A percentile compares a stretch with the other conserved stretches of the same genome.
Conservation (phyloP, 2,797 vertebrate species). For the Tragopan temminckii region DNA sequence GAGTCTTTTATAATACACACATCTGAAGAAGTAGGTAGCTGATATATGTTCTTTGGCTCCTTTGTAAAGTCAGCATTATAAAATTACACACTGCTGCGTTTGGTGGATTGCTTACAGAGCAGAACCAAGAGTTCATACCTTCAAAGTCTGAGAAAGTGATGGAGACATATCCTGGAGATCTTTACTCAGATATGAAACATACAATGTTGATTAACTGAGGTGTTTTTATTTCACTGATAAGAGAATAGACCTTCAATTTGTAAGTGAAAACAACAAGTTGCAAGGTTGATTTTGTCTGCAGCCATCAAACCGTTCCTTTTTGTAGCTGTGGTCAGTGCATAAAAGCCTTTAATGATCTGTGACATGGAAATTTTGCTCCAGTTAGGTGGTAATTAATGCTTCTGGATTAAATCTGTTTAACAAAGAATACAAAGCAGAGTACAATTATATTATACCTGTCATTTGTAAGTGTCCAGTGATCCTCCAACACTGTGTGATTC, state of each 20-base stretch:
- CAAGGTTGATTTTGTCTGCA: not conserved
- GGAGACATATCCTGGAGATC: not conserved
- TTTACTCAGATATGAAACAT: not conserved
- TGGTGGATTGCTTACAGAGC: not conserved
- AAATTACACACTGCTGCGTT: not conserved
- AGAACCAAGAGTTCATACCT: not conserved
- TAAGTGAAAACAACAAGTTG: not conserved
- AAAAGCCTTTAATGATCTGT: not conserved
- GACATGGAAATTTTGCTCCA: not conserved
- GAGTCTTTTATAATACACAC: not conserved
- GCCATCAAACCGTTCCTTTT: not conserved
- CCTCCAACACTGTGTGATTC: slow-evolving; percentile 33
- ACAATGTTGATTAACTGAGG: not conserved
- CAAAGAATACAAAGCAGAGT: slow-evolving; percentile 27
- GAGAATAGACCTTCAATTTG: not conserved
- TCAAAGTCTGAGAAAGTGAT: not conserved
- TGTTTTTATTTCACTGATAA: not conserved
- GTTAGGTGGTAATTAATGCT: slow-evolving; percentile 38
- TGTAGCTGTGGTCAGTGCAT: not conserved
- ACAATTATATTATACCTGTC: slow-evolving; percentile 46
- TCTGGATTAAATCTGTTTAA: slow-evolving; percentile 48
- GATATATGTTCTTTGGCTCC: not conserved
- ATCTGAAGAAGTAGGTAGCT: not conserved
- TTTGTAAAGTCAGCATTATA: not conserved
- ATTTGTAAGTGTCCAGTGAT: slow-evolving; percentile 71